phyloP scores from a whole-genome alignment of 2,113 vertebrate genomes.

The Cebus imitator region DNA sequence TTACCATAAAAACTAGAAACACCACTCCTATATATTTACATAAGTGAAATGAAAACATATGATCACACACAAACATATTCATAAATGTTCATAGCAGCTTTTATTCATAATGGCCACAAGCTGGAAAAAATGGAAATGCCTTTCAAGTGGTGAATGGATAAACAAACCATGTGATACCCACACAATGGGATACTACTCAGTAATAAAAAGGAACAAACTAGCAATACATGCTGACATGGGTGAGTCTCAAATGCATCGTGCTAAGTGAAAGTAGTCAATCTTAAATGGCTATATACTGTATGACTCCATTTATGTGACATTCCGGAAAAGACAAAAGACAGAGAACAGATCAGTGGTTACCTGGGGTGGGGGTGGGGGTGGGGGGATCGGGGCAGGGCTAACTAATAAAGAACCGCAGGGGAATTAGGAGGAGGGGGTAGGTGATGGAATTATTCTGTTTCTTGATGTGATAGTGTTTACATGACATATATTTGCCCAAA shows the following conservation, averaged over 20 bases:
- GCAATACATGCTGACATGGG: background rate
- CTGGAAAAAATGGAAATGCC: background rate
- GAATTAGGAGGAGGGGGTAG: background rate
- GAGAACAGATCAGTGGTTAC: background rate
- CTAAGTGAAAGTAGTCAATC: background rate
- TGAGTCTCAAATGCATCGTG: background rate
- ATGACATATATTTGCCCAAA: background rate
- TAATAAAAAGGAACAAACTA: background rate
- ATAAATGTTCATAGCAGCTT: background rate
- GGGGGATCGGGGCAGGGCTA: background rate
- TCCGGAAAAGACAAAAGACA: background rate
- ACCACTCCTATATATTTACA: background rate
- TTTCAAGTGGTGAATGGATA: background rate
- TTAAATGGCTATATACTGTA: background rate
- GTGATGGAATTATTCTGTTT: background rate
- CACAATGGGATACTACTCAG: background rate
- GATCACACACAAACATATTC: background rate
- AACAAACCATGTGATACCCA: background rate
- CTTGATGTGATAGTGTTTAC: background rate
- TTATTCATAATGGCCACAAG: conserved; percentile 8
- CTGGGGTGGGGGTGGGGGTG: background rate
- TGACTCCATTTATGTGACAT: background rate
- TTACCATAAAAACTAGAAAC: background rate
- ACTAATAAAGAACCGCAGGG: background rate
- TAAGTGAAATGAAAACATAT: background rate